Base-by-base conservation (phyloP, 2,797 vertebrate species). In the Holocentrus rufus region DNA sequence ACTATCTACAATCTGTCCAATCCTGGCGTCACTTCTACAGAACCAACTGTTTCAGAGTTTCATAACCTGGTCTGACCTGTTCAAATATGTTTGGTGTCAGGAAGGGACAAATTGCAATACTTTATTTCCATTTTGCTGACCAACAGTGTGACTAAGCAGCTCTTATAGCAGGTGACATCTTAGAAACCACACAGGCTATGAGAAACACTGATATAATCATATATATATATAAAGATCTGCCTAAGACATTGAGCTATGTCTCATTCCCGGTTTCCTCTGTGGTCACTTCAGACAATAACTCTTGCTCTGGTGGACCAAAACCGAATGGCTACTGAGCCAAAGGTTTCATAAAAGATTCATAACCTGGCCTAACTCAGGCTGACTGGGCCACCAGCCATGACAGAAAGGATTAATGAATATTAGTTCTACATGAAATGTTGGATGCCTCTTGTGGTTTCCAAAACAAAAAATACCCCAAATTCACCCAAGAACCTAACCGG, bases 241-340 rank as follows among this genome's bases (percentile, higher is more conserved):
- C n/a, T n/a, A n/a, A n/a, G n/a, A n/a, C n/a, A n/a, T n/a, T n/a
- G n/a, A n/a, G n/a, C n/a, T n/a, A n/a, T 27, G 52, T 58, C 39
- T 57, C 44, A 47, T 17, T 47, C 17, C 44, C 5, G 36, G 7
- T 39, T 39, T 39, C 36, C 8, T 39, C 11, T 39, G 36, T 9
- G 36, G 36, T 15, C 8, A 3, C 73, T 65, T 62, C 8, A 52
- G 18, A 36, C 46, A 23, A 50, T 27, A 76, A 49, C 5, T 56
- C 25, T 44, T 31, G 47, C 15, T 64, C 18, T 52, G 9, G 11
- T n/a, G 13, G 20, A 68, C 73, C 14, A 30, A 31, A 79, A 70
- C 14, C 23, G 39, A 69, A 64, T 46, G 34, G 72, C 39, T 20
- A 18, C 27, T 14, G 23, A 65, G 55, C 25, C 50, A 53, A 53